Evolutionary conservation across 2,113 vertebrate species (phyloP), one percentile per base, ranked within the genome.

Genomic region (Otolemur garnettii): DNA sequence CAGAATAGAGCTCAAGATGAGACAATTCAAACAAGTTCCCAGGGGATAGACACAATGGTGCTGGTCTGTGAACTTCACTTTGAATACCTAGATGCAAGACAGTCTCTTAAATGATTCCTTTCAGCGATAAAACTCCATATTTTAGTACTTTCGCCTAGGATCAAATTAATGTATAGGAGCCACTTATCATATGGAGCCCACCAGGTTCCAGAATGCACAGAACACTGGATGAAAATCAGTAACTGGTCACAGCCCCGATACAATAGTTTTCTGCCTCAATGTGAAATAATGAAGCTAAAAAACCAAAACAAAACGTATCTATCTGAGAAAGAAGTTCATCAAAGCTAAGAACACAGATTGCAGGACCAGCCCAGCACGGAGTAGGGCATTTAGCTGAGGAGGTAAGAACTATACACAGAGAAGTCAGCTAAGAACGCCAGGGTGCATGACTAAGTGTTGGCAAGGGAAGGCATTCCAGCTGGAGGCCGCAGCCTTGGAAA

Each of bases 251-350:
- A 92, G 62, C 30, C n/a, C 90, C 42, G 38, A 90, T 55, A 87
- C 81, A 35, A 53, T 59, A 42, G 82, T 82, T 81, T 80, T 71
- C 55, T 78, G 66, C 35, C 28, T n/a, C 15, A 17, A n/a, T 90
- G 80, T 91, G 82, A 91, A 74, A 38, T 57, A 74, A 57, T 53
- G 10, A 92, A 92, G 12, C 75, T 90, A 22, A 79, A 95, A 86
- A 77, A 24, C 24, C 4, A n/a, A 64, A 26, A 50, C 12, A 87
- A 60, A 4, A 9, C 14, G 19, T 64, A 72, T 8, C 1, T 50
- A 10, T 68, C 24, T 79, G 38, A 64, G 50, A 80, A 57, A 95
- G 42, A 89, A 85, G 72, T 57, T 87, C 53, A 84, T 94, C 14
- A 53, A 75, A 91, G 55, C 22, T 33, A 59, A 87, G 45, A 79